Base-by-base conservation (phyloP, 2,888 invertebrate species). In the Orthosia cruda region DNA sequence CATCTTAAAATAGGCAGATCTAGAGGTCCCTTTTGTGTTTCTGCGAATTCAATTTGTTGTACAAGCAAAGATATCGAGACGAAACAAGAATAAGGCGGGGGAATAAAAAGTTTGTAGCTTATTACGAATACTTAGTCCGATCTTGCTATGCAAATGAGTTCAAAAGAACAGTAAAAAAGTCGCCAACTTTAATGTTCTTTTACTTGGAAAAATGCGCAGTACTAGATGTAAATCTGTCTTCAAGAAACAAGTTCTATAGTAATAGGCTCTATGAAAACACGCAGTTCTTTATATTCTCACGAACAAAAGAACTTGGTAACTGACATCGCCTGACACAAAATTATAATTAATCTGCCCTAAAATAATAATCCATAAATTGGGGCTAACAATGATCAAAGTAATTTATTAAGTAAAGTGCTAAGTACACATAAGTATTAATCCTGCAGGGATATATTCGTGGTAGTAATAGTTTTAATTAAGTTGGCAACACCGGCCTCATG, bases 391-490 rank as follows among this genome's bases (percentile, higher is more conserved):
- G n/a, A 80, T 40, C 66, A 67, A 55, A n/a, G 18, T 57, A 20
- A n/a, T 59, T 83, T 70, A 70, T 84, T 80, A 84, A 32, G 57
- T 61, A 70, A 78, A 68, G 67, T 74, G 70, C 50, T 74, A 61
- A 66, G 62, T 67, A 74, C 18, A 67, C 26, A 63, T 55, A 65
- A 45, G 13, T 68, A 61, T 32, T 45, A n/a, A 52, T 20, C 15
- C 26, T 55, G 61, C 52, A 62, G 58, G 20, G 57, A 54, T 66
- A 66, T 68, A 71, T 67, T 59, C 57, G 58, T 64, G 61, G 76
- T 59, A 77, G 74, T n/a, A 80, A 77, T 81, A 80, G 81, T 84
- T 88, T n/a, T 89, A 87, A 88, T 88, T 88, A 87, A 88, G 85
- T 85, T 81, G 67, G 83, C 72, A 74, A 79, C 84, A 79, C 77